These are phyloP conservation scores for Seriola rivoliana DNA, from an alignment of 2,113 vertebrate genomes.

Conservation along the genomic window DNA sequence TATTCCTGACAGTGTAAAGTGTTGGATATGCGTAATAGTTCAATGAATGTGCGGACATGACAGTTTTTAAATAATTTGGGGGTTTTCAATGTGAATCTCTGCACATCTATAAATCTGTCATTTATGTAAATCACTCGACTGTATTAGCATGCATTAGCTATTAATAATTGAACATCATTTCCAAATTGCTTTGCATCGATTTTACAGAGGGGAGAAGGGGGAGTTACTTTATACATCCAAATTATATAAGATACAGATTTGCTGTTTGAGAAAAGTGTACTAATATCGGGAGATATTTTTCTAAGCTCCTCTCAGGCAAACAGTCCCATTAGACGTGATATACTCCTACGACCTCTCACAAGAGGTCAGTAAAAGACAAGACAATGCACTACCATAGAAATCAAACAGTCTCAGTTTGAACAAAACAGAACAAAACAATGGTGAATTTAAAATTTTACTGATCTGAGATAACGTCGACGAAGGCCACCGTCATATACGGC, in stretches of 20 bases:
- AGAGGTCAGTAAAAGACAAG: neutral
- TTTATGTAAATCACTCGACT: conserved; percentile 29
- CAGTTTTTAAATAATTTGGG: conserved; percentile 20
- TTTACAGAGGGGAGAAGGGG: neutral
- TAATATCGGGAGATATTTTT: neutral
- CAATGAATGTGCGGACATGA: conserved; percentile 22
- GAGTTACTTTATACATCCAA: neutral
- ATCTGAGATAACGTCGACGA: neutral
- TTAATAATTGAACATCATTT: conserved; percentile 34
- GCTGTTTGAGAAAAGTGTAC: neutral
- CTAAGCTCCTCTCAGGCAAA: neutral
- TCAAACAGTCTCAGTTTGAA: neutral
- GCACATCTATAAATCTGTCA: conserved; percentile 18
- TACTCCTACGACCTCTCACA: neutral
- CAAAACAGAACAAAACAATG: neutral
- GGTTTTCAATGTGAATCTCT: conserved; percentile 18
- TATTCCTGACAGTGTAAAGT: conserved; percentile 7
- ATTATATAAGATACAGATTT: no score
- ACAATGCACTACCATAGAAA: neutral
- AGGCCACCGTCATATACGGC: no score
- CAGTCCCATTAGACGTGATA: neutral
- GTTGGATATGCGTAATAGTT: conserved; percentile 27
- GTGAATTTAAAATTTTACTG: neutral
- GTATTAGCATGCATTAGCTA: conserved; percentile 30
- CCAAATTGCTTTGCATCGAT: conserved; percentile 6